Evolutionary conservation across 1,140 invertebrate species (phyloP).

Genomic region (Papilio machaon): DNA sequence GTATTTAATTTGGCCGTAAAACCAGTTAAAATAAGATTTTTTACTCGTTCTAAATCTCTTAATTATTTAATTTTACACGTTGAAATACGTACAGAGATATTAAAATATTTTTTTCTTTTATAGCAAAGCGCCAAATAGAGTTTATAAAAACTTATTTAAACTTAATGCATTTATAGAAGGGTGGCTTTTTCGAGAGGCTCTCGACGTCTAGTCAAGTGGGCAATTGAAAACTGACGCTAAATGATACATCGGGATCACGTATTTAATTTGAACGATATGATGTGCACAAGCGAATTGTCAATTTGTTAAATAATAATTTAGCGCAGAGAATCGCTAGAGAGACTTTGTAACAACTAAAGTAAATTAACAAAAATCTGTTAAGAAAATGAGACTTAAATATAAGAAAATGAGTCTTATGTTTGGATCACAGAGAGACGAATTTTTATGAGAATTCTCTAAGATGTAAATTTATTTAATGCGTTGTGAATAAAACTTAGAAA

Average conservation of each 20-base stretch:
- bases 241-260: conserved; percentile 10
- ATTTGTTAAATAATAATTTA: background rate
- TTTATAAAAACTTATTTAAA: conserved; percentile 2
- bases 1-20: background rate
- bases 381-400: background rate
- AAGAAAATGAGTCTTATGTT: background rate
- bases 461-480: background rate
- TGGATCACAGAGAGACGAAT: background rate
- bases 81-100: background rate
- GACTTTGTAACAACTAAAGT: too few species aligned
- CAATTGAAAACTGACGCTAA: conserved; percentile 10
- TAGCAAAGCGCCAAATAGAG: background rate
- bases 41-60: background rate
- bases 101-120: conserved; percentile 8
- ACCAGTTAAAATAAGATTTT: background rate
- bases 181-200: background rate
- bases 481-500: background rate
- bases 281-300: background rate
- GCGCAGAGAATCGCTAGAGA: background rate
- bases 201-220: conserved; percentile 10
- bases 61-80: background rate
- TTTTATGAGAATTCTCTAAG: background rate
- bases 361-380: background rate
- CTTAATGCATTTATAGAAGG: conserved; percentile 15
- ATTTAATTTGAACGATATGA: conserved; percentile 20